These are phyloP conservation scores for Oreochromis grahami DNA, from an alignment of 2,797 vertebrate genomes.

Conservation along the genomic window DNA sequence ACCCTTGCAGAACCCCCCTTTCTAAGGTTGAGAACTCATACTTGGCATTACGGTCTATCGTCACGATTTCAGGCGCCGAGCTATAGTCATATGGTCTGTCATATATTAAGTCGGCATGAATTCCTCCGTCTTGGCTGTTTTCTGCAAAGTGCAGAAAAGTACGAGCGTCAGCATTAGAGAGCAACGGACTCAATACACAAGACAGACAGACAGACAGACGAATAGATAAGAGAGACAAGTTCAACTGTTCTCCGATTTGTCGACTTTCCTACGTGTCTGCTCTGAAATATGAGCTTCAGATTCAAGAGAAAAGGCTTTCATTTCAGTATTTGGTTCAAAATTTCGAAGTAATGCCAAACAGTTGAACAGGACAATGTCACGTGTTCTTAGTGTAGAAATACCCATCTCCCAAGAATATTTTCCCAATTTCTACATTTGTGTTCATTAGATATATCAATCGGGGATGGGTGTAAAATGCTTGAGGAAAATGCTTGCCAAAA, in stretches of 20 bases:
- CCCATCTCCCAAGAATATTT: conserved; percentile 2
- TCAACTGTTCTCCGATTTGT: conserved; percentile 65
- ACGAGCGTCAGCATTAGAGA: conserved; percentile 82
- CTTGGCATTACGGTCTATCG: conserved; percentile 86
- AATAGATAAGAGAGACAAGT: conserved; percentile 75
- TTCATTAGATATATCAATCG: conserved; percentile 53
- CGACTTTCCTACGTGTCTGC: conserved; percentile 29
- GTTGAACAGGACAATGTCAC: background rate
- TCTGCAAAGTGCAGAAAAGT: conserved; percentile 83
- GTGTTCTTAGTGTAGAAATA: background rate
- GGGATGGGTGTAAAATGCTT: conserved; percentile 75
- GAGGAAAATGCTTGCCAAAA: conserved; percentile 66
- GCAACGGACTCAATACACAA: conserved; percentile 76
- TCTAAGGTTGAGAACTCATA: conserved; percentile 90
- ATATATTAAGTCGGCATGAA: conserved; percentile 85
- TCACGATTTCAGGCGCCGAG: conserved; percentile 82
- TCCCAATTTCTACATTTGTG: conserved; percentile 44
- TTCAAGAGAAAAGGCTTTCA: background rate
- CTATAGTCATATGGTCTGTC: conserved; percentile 86
- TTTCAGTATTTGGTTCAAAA: background rate
- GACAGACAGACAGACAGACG: conserved; percentile 79
- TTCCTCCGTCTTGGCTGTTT: conserved; percentile 86
- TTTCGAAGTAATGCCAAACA: conserved; percentile 9
- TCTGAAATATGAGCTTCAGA: conserved; percentile 33
- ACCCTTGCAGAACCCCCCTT: conserved; percentile 83